Conservation (phyloP, 2,113 vertebrate genomes). For the Xenus cinereus region DNA sequence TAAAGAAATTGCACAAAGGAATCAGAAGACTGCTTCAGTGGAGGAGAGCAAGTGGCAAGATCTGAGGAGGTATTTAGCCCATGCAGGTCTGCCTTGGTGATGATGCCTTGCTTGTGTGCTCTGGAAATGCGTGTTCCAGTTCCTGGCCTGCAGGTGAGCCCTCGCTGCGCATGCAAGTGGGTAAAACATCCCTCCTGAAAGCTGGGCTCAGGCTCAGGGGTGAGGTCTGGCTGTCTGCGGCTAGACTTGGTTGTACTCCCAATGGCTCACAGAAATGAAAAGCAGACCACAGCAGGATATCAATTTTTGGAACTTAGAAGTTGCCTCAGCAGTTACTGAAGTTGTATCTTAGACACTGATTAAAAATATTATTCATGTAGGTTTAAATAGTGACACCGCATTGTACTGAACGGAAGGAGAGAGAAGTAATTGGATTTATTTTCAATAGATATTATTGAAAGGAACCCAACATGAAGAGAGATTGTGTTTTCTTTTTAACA, state of each 20-base stretch:
- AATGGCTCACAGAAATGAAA: fast-evolving
- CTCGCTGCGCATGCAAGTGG: fast-evolving
- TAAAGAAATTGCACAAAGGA: not conserved
- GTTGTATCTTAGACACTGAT: not conserved
- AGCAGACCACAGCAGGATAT: not conserved
- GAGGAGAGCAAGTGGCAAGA: not conserved
- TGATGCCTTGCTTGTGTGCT: fast-evolving
- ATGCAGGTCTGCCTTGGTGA: fast-evolving
- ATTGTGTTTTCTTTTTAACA: not conserved
- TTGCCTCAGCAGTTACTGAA: not conserved
- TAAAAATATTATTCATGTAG: not conserved
- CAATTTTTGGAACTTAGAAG: not conserved
- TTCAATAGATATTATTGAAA: not conserved
- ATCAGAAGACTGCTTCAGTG: not conserved
- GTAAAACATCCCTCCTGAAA: not conserved
- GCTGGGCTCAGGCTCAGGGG: not conserved
- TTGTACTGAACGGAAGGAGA: not conserved
- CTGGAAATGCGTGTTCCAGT: not conserved
- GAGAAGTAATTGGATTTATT: not conserved
- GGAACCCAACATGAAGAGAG: not conserved
- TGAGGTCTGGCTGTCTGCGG: not conserved
- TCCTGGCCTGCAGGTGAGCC: not conserved
- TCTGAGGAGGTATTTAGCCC: not conserved
- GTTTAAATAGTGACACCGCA: not conserved
- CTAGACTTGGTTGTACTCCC: not conserved